Evolutionary conservation across 92 coral and sea anemone species (phyloP).

Genomic region (Actinostola sp.): DNA sequence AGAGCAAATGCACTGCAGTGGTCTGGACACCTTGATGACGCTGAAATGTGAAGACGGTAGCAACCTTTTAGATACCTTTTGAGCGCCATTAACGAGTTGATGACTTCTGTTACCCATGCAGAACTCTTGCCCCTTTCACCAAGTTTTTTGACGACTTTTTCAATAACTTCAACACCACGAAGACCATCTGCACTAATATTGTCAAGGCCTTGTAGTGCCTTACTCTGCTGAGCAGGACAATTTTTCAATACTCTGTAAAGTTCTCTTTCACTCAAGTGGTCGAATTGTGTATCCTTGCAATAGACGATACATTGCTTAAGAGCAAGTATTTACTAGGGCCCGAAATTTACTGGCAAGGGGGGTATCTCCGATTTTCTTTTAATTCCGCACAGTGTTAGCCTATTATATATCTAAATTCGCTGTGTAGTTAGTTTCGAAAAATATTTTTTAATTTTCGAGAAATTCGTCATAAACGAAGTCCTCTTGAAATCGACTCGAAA

Average conservation of each 20-base stretch:
- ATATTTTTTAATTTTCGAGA: no score
- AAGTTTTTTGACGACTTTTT: constrained; percentile 26
- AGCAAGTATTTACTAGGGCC: no score
- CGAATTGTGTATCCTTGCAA: constrained; percentile 39
- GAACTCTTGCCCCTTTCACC: constrained; percentile 41
- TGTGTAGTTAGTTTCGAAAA: no score
- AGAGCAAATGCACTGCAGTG: constrained; percentile 57
- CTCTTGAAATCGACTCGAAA: no score
- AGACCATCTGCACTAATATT: constrained; percentile 51
- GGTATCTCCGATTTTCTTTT: no score
- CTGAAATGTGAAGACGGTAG: constrained; percentile 45
- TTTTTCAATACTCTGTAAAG: constrained; percentile 43
- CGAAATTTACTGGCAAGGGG: no score
- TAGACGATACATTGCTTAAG: constrained; percentile 48
- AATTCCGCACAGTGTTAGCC: no score
- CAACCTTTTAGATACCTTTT: constrained; percentile 51
- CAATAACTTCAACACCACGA: constrained; percentile 44
- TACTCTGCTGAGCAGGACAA: constrained; percentile 54
- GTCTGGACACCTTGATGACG: constrained; percentile 56
- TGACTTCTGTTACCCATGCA: constrained; percentile 32
- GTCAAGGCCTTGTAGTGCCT: constrained; percentile 59
- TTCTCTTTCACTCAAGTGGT: constrained; percentile 53
- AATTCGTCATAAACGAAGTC: no score
- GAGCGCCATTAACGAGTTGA: constrained; percentile 22
- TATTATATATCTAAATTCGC: no score